Base-by-base conservation (phyloP, 2,113 vertebrate genomes). In the Perca fluviatilis region DNA sequence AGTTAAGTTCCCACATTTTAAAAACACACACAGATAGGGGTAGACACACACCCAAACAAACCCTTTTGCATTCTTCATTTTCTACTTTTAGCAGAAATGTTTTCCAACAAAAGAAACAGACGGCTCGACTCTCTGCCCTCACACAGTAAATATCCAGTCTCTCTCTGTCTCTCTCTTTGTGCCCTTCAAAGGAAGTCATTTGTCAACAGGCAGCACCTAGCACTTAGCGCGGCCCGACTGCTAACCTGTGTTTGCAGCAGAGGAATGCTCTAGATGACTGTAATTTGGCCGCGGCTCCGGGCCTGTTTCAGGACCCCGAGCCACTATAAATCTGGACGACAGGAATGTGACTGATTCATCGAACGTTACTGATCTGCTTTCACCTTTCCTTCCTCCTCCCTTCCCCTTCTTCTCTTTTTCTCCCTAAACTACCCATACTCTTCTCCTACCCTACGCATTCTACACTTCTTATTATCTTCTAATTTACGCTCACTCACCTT, bases 141-240 rank as follows among this genome's bases (percentile, higher is more conserved):
- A 62, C 72, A 78, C 76, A 53, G 65, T 88, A 90, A 90, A 85
- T 84, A 89, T 62, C 77, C 78, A 23, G 86, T 43, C 78, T 83
- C 84, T 56, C 81, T 70, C 81, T 62, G 21, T 82, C 87, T 88
- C 82, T 66, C 47, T 78, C 86, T 93, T 80, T 80, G 83, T 85
- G 57, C 78, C 87, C 91, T 94, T 93, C 91, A 94, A 94, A 95
- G 95, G 94, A 95, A 96, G 94, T 95, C 92, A 95, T 96, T 95
- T 96, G 95, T 96, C 94, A 95, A 80, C 91, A 84, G 83, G 80
- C 90, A 90, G 93, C 92, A 95, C 91, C 94, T 92, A 92, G 87
- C 91, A 95, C 88, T 95, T 95, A 95, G 88, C 81, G 63, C 27
- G 47, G 80, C 82, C 82, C 84, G 84, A 80, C 83, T 87, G 92